Percentiles rank a stretch among this genome's conserved stretches.
Conservation (phyloP, 92 coral and sea anemone genomes). For the Porites cylindrica region DNA sequence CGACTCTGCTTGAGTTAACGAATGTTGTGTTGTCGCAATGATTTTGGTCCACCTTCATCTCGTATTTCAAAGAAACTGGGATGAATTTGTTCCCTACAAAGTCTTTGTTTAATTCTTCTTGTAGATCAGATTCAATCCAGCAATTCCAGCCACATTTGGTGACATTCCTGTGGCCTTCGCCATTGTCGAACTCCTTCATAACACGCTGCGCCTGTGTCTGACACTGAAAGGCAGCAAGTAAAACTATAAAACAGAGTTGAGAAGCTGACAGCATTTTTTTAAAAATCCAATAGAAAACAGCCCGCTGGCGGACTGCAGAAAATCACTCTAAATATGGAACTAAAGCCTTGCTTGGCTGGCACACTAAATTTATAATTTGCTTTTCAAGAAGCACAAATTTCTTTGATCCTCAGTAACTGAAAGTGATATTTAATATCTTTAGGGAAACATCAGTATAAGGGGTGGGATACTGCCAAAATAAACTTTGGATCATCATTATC, state of each 20-base stretch:
- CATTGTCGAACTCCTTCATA: no score
- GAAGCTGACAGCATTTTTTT: background rate
- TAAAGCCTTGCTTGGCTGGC: no score
- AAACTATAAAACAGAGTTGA: background rate
- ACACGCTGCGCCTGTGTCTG: background rate
- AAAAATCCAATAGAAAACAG: background rate
- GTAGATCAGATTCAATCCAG: background rate
- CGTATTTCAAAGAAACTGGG: background rate
- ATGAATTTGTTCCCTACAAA: background rate
- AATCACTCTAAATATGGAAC: no score
- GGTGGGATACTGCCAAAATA: no score
- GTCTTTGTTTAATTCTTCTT: background rate
- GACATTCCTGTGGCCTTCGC: background rate
- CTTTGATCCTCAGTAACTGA: no score
- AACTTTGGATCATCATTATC: no score
- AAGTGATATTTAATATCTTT: no score
- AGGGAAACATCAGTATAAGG: no score
- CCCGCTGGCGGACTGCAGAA: no score
- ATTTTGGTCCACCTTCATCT: background rate
- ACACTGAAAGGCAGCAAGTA: background rate
- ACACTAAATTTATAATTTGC: no score
- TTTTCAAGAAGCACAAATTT: no score
- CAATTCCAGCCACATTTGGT: constrained; percentile 22
- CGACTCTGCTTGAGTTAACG: constrained; percentile 2
- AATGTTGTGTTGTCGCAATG: constrained; percentile 1